Evolutionary conservation across 2,797 vertebrate genomes (phyloP).

Genomic region (Protosalanx chinensis): DNA sequence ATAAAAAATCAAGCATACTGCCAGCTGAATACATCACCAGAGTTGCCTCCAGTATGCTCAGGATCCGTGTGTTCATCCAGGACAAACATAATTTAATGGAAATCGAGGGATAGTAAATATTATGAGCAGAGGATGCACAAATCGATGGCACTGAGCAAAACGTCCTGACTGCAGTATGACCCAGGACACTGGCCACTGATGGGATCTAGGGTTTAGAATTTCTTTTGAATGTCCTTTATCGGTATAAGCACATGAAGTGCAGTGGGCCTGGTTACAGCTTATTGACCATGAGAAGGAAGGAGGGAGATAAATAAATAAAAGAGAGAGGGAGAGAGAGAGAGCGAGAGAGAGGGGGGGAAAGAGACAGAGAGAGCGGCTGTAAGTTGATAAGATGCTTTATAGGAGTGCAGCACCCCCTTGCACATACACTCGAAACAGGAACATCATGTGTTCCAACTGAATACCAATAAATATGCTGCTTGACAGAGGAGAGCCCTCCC

Average conservation of each 20-base stretch:
- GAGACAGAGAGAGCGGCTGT: background rate
- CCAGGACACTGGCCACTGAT: too few species aligned
- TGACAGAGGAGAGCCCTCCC: background rate
- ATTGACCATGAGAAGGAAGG: background rate
- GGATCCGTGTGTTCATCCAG: slow-evolving; percentile 7
- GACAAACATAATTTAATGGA: slow-evolving; percentile 12
- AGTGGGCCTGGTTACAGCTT: background rate
- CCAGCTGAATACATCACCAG: background rate
- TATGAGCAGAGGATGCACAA: background rate
- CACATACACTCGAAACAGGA: too few species aligned
- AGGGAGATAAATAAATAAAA: background rate
- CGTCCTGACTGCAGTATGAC: background rate
- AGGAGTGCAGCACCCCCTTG: too few species aligned
- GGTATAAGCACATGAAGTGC: background rate
- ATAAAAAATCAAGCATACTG: background rate
- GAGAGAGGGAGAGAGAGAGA: background rate
- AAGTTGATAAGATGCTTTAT: too few species aligned
- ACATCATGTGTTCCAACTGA: background rate
- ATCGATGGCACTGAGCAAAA: background rate
- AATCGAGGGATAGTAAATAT: background rate
- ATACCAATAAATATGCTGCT: slow-evolving; percentile 5
- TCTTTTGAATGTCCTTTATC: too few species aligned
- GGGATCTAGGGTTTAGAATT: too few species aligned
- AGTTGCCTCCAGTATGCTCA: slow-evolving; percentile 15
- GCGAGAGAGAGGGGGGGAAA: background rate